These are phyloP conservation scores for Synanthedon andrenaeformis DNA, from an alignment of 2,888 invertebrate species.

Conservation along the genomic window DNA sequence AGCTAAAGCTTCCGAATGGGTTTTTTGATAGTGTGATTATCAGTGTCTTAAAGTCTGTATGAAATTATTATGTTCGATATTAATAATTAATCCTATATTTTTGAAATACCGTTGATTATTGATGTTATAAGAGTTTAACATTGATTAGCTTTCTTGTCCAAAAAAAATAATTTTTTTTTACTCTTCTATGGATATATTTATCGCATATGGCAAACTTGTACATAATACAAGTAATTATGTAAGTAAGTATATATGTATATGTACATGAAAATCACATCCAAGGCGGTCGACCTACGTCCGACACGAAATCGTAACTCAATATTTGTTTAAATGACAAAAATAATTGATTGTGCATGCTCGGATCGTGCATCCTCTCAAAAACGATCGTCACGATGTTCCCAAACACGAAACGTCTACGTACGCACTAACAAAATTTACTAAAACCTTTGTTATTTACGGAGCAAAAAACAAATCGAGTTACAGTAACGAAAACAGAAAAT, in stretches of 20 bases:
- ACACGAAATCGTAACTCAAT: constrained; percentile 53
- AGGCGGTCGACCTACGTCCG: constrained; percentile 15
- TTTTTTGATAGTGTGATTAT: too few relatives aligned
- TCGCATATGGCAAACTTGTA: neutral
- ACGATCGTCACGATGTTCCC: constrained; percentile 40
- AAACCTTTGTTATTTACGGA: constrained; percentile 44
- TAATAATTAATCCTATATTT: too few relatives aligned
- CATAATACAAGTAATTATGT: neutral
- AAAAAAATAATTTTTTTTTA: too few relatives aligned
- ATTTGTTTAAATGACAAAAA: constrained; percentile 58
- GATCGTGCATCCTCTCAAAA: constrained; percentile 35
- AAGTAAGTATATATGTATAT: neutral
- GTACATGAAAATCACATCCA: neutral
- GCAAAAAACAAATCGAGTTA: constrained; percentile 71
- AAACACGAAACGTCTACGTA: constrained; percentile 28
- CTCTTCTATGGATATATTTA: too few relatives aligned
- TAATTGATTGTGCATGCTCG: constrained; percentile 55
- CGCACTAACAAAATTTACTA: constrained; percentile 60
- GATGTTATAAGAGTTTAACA: too few relatives aligned
- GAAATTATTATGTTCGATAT: too few relatives aligned
- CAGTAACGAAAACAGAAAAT: constrained; percentile 64
- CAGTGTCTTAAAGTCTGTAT: too few relatives aligned
- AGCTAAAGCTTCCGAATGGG: too few relatives aligned
- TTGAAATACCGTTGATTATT: too few relatives aligned
- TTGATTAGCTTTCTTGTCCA: too few relatives aligned